Percentiles rank a stretch among this genome's conserved stretches.
These are phyloP conservation scores for Dicrurus megarhynchus DNA, from an alignment of 2,113 vertebrate genomes.

Conservation along the genomic window DNA sequence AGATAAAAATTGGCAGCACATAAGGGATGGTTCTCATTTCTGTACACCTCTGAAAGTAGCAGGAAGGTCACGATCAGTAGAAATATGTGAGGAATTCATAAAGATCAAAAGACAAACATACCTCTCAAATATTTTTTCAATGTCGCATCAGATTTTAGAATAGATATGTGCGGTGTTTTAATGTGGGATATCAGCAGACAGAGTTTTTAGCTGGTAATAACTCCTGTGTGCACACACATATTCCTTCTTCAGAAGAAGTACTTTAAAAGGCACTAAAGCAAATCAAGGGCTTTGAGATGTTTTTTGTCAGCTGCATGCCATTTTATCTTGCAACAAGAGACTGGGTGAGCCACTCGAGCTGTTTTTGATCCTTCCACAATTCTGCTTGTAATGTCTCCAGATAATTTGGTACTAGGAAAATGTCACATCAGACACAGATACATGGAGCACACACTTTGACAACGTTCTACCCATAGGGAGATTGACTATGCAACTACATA, in stretches of 20 bases:
- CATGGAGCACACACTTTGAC: not conserved
- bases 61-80: slow-evolving; percentile 39
- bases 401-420: slow-evolving; percentile 44
- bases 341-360: slow-evolving; percentile 17
- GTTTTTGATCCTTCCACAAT: slow-evolving; percentile 51
- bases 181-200: not conserved
- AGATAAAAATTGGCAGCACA: slow-evolving; percentile 50
- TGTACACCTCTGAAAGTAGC: slow-evolving; percentile 43
- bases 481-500: not conserved
- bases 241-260: slow-evolving; percentile 28
- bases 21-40: slow-evolving; percentile 52
- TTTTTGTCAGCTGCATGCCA: slow-evolving; percentile 54
- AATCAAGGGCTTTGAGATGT: slow-evolving; percentile 51
- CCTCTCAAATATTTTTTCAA: slow-evolving; percentile 35
- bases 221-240: slow-evolving; percentile 1
- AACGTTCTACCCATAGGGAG: not conserved
- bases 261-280: slow-evolving; percentile 46
- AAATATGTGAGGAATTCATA: slow-evolving; percentile 45
- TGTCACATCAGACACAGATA: slow-evolving; percentile 11
- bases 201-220: slow-evolving; percentile 34
- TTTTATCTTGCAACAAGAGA: slow-evolving; percentile 45
- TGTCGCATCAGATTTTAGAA: slow-evolving; percentile 8
- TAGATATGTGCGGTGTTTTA: not conserved
- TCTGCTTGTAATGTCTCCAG: slow-evolving; percentile 36
- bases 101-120: slow-evolving; percentile 57